phyloP scores from a whole-genome alignment of 1,140 invertebrate genomes.

The Megalopta genalis region DNA sequence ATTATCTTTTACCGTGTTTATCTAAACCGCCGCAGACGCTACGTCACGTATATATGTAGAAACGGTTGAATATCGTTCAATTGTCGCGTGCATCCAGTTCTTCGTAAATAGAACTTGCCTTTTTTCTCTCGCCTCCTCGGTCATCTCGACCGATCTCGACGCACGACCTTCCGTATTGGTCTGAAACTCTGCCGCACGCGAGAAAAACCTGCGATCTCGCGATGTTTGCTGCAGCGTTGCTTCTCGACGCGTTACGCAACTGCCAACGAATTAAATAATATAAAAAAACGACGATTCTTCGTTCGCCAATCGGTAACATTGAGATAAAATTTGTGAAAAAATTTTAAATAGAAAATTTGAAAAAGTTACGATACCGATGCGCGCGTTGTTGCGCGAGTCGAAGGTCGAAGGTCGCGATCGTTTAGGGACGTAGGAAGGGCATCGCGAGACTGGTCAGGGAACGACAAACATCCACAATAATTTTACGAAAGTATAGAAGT shows the following conservation, averaged over 20 bases:
- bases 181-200: not conserved
- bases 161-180: slow-evolving; percentile 33
- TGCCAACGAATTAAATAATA: not conserved
- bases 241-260: not conserved
- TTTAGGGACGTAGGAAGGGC: not conserved
- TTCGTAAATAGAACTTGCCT: not conserved
- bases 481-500: slow-evolving; percentile 75
- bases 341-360: not conserved
- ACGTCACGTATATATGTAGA: not conserved
- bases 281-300: not conserved
- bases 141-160: slow-evolving; percentile 19
- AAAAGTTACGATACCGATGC: too few relatives aligned
- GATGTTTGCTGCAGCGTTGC: not conserved
- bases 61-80: not conserved
- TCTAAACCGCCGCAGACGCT: not conserved
- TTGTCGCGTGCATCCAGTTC: not conserved
- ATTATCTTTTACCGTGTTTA: not conserved
- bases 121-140: slow-evolving; percentile 5
- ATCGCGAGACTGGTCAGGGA: not conserved
- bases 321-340: not conserved
- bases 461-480: slow-evolving; percentile 17
- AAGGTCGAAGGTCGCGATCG: not conserved
- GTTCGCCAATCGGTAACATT: not conserved
- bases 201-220: not conserved
- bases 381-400: too few relatives aligned